Evolutionary conservation across 1,140 invertebrate species (phyloP), one percentile per base, ranked within the genome.

Genomic region (Proctacanthus coquilletti): DNA sequence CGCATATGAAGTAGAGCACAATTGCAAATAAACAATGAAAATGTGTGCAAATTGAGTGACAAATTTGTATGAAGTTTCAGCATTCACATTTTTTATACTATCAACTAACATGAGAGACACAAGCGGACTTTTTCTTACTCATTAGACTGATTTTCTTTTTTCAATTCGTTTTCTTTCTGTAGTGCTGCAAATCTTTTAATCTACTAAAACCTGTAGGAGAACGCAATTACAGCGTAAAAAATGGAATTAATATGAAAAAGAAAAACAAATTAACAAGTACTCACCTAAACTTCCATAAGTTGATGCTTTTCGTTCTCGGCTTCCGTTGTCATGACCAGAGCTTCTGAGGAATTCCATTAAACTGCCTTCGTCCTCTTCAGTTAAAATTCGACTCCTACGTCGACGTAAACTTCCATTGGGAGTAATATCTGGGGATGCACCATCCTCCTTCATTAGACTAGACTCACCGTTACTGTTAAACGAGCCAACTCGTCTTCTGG

Each of bases 401-500:
- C 85, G 65, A 13, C 86, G 65, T 8, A 91, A 62, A 40, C 83
- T 89, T 13, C 87, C 85, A 45, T 85, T 89, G 23, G 87, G 86
- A 1, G 87, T 91, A 15, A 87, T 76, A 53, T 91, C 85, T 50
- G 83, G 84, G 4, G 83, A 85, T 33, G 73, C 73, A 38, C 77
- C 74, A 45, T 77, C 75, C 58, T 68, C 68, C 18, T 58, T 56
- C 21, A 54, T 53, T 53, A 64, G 66, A 47, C 55, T 56, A 47
- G 57, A 50, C 37, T 60, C 53, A 4, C 43, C 45, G 8, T 36
- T 41, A 8, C 53, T 60, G 38, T 61, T 61, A 45, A 72, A 76
- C 1, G 78, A 80, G 21, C 77, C 77, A 34, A 81, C 52, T 34
- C 79, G 63, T 35, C 77, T 61, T 44, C 80, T 61, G 9, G 65